phyloP scores from a whole-genome alignment of 2,888 invertebrate species.

The Eledona agricola region DNA sequence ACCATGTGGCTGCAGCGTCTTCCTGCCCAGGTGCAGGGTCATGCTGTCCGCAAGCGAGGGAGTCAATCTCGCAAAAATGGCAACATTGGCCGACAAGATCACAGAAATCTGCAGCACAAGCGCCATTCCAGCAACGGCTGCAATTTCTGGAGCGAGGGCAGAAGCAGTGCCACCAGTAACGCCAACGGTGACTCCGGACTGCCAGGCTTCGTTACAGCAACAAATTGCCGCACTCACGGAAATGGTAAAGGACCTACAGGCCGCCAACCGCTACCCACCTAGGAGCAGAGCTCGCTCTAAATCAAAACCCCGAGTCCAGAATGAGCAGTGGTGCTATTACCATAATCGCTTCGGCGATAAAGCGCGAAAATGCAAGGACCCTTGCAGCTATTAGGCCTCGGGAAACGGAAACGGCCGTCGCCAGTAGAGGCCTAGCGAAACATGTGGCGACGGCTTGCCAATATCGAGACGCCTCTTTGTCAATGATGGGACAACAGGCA shows the following conservation, averaged over 20 bases:
- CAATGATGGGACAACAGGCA: background rate
- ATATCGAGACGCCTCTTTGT: conserved; percentile 17
- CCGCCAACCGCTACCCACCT: background rate
- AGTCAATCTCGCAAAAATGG: conserved; percentile 18
- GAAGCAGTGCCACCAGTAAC: no score
- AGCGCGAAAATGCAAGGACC: background rate
- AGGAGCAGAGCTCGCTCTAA: background rate
- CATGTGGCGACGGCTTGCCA: no score
- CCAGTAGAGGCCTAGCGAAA: conserved; percentile 6
- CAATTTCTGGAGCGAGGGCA: no score
- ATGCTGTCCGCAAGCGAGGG: conserved; percentile 41
- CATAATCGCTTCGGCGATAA: conserved; percentile 3
- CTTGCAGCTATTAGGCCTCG: conserved; percentile 1
- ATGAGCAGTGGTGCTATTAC: background rate
- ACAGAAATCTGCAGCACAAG: conserved; percentile 8
- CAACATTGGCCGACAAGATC: conserved; percentile 32
- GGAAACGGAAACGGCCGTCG: conserved; percentile 8
- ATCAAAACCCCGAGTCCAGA: background rate
- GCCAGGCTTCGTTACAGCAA: background rate
- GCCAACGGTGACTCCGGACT: background rate
- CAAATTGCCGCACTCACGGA: background rate
- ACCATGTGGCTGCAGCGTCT: conserved; percentile 45
- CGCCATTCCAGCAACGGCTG: background rate
- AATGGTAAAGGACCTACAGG: background rate
- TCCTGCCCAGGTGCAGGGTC: conserved; percentile 36